Percentiles rank a stretch among this genome's conserved stretches.
Conservation (phyloP, 1,140 invertebrate species). For the Bombus terrestris region DNA sequence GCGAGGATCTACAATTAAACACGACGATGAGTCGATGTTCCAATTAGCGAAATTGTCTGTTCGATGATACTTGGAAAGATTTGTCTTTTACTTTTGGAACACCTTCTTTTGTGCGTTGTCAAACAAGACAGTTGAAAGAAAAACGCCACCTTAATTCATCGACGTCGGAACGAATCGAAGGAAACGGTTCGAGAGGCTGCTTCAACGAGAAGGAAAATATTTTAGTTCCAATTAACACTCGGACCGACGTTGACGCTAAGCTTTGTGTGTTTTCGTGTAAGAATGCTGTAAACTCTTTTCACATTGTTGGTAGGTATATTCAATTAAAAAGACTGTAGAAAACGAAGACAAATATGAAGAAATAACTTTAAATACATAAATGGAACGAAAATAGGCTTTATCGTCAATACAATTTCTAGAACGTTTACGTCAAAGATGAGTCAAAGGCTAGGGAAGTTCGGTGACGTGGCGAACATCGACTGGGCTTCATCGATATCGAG, state of each 20-base stretch:
- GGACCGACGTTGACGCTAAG: not conserved
- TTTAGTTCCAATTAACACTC: constrained; percentile 13
- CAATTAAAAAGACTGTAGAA: not conserved
- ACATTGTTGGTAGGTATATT: not conserved
- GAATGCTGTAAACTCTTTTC: not conserved
- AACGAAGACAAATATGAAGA: not conserved
- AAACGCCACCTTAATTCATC: not conserved
- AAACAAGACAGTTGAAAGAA: not conserved
- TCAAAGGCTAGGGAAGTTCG: not conserved
- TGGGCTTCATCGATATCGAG: constrained; percentile 11
- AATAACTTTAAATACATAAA: not conserved
- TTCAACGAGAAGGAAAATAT: not conserved
- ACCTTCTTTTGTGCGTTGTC: constrained; percentile 6
- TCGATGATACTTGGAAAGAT: not conserved
- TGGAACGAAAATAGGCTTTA: not conserved
- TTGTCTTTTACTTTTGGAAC: not conserved
- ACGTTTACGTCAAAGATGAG: not conserved
- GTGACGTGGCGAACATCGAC: not conserved
- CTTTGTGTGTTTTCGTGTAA: not conserved
- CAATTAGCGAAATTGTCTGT: constrained; percentile 32
- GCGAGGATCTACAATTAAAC: not conserved
- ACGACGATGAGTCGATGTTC: constrained; percentile 24
- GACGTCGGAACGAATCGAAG: not conserved
- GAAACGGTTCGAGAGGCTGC: not conserved
- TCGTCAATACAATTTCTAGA: too few species aligned